Percentiles rank a stretch among this genome's conserved stretches.
phyloP scores from a whole-genome alignment of 2,888 invertebrate genomes.

The Parnassius apollo region DNA sequence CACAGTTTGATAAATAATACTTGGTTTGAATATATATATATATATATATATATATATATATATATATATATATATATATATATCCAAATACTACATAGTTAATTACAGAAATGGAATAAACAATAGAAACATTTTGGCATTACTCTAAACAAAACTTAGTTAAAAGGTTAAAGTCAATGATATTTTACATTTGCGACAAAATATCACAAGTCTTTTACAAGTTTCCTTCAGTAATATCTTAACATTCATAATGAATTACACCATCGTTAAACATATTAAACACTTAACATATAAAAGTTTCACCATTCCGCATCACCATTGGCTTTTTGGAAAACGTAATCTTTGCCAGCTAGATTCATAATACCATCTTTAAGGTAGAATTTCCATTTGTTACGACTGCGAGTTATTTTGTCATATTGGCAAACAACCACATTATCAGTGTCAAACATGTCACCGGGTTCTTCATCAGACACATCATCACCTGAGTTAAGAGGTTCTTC shows the following conservation, averaged over 20 bases:
- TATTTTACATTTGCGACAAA: conserved; percentile 19
- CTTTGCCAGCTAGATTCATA: conserved; percentile 98
- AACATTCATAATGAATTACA: conserved; percentile 57
- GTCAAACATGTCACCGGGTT: conserved; percentile 96
- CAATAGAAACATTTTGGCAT: background rate
- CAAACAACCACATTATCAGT: conserved; percentile 99
- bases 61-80: too few species aligned
- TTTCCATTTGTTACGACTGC: conserved; percentile 99
- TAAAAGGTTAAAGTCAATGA: conserved; percentile 25
- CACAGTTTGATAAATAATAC: too few species aligned
- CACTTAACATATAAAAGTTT: conserved; percentile 48
- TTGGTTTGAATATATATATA: too few species aligned
- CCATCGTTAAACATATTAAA: conserved; percentile 60
- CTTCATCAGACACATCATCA: conserved; percentile 98
- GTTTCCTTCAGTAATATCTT: conserved; percentile 29
- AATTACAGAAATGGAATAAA: background rate
- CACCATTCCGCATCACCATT: conserved; percentile 99
- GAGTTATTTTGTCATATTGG: conserved; percentile 99
- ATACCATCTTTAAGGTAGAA: conserved; percentile 99
- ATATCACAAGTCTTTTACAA: conserved; percentile 23
- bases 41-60: too few species aligned
- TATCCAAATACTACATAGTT: too few species aligned
- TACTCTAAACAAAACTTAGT: background rate
- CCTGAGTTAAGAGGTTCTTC: conserved; percentile 97
- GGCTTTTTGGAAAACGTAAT: conserved; percentile 99